phyloP scores from a whole-genome alignment of 2,113 vertebrate genomes.

The Pungitius pungitius region DNA sequence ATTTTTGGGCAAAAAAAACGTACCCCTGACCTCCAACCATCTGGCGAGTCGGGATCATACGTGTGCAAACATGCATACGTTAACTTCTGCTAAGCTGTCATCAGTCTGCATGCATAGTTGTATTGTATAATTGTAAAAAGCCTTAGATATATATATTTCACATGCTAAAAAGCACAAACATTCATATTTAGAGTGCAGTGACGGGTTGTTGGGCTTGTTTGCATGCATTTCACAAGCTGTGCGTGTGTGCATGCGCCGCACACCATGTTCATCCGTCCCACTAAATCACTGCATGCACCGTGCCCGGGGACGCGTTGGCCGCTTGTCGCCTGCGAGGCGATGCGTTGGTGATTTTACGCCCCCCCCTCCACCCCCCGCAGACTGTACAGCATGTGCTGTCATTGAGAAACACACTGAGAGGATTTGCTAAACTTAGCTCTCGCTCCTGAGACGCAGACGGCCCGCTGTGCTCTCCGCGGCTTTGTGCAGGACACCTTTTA shows the following conservation, averaged over 20 bases:
- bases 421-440: constrained; percentile 79
- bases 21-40: constrained; percentile 23
- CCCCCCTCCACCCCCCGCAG: constrained; percentile 24
- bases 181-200: not conserved
- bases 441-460: constrained; percentile 70
- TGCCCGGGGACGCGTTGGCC: constrained; percentile 34
- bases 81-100: not conserved
- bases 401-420: constrained; percentile 75
- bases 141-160: not conserved
- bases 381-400: constrained; percentile 72
- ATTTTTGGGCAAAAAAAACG: not conserved
- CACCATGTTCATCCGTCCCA: constrained; percentile 15
- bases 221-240: constrained; percentile 8
- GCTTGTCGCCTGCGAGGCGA: constrained; percentile 39
- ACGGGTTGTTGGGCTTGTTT: not conserved
- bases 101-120: not conserved
- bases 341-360: constrained; percentile 43
- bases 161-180: not conserved
- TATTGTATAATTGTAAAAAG: not conserved
- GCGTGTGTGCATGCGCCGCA: constrained; percentile 15
- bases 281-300: constrained; percentile 14
- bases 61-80: not conserved
- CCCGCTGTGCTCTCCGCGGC: constrained; percentile 49
- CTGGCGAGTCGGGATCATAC: not conserved
- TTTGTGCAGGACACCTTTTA: constrained; percentile 64